These are phyloP conservation scores for Araneus ventricosus DNA, from an alignment of 1,140 invertebrate genomes.

Conservation along the genomic window DNA sequence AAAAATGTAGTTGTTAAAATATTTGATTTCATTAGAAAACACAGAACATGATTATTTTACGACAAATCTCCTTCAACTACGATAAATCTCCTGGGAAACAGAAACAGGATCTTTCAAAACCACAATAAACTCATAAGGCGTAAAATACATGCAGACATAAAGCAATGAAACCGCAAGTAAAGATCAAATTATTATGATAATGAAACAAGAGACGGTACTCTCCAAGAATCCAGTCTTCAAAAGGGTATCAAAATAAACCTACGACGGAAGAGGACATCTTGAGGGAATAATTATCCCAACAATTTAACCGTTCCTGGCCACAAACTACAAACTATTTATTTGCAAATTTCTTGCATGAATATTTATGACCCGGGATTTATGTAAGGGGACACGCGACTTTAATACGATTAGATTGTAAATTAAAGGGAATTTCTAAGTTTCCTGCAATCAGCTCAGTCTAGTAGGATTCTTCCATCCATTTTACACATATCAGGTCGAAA, in stretches of 20 bases:
- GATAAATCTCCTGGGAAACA: too few species aligned
- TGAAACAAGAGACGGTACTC: slow-evolving; percentile 7
- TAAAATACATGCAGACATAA: neutral
- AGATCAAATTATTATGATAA: slow-evolving; percentile 24
- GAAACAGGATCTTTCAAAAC: too few species aligned
- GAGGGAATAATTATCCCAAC: slow-evolving; percentile 58
- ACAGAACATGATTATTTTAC: too few species aligned
- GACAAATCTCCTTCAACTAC: too few species aligned
- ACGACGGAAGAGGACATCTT: neutral
- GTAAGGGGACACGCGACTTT: neutral
- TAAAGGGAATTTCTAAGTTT: neutral
- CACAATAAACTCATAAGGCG: neutral
- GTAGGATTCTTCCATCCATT: neutral
- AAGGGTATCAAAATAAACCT: slow-evolving; percentile 30
- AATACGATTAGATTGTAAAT: slow-evolving; percentile 58
- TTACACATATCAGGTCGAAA: neutral
- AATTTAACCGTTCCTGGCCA: slow-evolving; percentile 22
- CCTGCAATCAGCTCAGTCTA: neutral
- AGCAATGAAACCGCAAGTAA: neutral
- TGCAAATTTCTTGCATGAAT: slow-evolving; percentile 50
- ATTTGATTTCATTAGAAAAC: too few species aligned
- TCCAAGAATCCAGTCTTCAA: neutral
- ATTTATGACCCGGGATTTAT: slow-evolving; percentile 41
- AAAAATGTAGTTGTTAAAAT: too few species aligned
- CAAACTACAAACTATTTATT: slow-evolving; percentile 45